Conservation (phyloP, 2,797 vertebrate species). For the Acridotheres tristis region DNA sequence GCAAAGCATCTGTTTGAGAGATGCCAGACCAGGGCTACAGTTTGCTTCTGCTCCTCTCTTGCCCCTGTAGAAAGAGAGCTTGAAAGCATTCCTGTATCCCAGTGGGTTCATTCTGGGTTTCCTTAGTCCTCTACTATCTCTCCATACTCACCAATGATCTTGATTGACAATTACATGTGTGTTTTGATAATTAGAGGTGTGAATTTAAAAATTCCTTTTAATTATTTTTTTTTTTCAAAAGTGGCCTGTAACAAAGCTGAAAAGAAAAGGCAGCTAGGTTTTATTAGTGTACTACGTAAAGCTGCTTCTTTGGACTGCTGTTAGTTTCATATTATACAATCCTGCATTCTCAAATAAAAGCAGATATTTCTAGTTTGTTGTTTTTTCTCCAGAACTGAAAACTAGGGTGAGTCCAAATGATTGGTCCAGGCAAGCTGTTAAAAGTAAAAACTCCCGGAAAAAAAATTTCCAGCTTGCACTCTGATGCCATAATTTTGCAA, state of each 20-base stretch:
- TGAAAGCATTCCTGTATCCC: not conserved
- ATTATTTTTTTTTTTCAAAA: not conserved
- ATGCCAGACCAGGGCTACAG: not conserved
- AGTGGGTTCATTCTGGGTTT: not conserved
- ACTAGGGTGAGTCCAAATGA: not conserved
- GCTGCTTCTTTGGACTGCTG: not conserved
- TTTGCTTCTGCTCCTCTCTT: not conserved
- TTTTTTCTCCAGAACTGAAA: not conserved
- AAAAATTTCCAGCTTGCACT: not conserved
- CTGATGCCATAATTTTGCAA: conserved; percentile 38
- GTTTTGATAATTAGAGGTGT: not conserved
- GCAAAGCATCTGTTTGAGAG: not conserved
- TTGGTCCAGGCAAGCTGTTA: not conserved
- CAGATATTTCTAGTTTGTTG: not conserved
- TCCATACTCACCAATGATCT: not conserved
- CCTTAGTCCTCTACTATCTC: not conserved
- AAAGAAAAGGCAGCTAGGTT: not conserved
- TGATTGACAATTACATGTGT: not conserved
- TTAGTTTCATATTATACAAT: not conserved
- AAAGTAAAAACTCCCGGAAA: not conserved
- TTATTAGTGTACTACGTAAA: not conserved
- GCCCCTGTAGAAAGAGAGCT: not conserved
- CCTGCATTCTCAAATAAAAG: conserved; percentile 2
- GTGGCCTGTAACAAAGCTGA: not conserved
- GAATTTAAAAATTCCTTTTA: not conserved